These are phyloP conservation scores for Amblyraja radiata DNA, from an alignment of 2,797 vertebrate species.

Conservation along the genomic window DNA sequence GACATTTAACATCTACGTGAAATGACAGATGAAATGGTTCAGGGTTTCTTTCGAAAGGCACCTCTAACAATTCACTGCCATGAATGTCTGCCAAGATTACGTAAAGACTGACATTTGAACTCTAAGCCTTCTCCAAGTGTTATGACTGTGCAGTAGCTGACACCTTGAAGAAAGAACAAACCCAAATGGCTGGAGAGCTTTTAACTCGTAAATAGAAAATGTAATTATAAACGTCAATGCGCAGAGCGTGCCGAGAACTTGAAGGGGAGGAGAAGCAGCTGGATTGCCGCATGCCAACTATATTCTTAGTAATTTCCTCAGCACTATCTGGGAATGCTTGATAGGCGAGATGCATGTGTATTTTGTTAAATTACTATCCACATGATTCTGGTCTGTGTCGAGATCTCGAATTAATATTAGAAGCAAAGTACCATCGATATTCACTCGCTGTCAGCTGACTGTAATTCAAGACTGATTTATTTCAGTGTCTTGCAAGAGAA, in stretches of 20 bases:
- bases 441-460: not conserved
- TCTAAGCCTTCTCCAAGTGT: too few relatives aligned
- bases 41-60: not conserved
- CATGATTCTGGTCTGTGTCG: not conserved
- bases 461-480: slow-evolving; percentile 9
- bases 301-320: not conserved
- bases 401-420: not conserved
- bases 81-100: not conserved
- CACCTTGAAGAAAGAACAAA: not conserved
- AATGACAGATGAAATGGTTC: not conserved
- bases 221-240: not conserved
- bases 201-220: not conserved
- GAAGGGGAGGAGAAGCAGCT: not conserved
- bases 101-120: not conserved
- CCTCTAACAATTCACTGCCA: not conserved
- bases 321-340: not conserved
- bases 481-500: not conserved
- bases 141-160: not conserved
- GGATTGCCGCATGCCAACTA: not conserved
- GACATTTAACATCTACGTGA: not conserved
- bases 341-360: not conserved
- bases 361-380: not conserved
- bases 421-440: not conserved
- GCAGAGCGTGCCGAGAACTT: not conserved
- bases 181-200: not conserved